These are phyloP conservation scores for Geopemphigus sp. DNA, from an alignment of 1,140 invertebrate genomes.

Conservation along the genomic window DNA sequence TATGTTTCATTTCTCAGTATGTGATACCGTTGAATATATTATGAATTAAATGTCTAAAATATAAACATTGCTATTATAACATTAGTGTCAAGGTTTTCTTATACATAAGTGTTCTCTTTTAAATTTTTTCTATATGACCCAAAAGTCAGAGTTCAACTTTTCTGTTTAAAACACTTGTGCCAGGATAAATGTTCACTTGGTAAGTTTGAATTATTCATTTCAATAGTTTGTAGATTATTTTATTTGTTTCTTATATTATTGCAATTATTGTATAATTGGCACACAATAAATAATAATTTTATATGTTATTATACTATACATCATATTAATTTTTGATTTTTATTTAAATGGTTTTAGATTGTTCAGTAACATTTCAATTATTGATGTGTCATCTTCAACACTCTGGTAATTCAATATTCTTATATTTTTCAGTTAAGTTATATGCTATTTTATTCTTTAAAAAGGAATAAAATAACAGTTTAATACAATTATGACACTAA, in stretches of 20 bases:
- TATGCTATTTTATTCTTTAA: not conserved
- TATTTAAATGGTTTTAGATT: constrained; percentile 1
- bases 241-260: not conserved
- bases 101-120: not conserved
- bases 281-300: not conserved
- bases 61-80: not conserved
- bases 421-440: not conserved
- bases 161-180: not conserved
- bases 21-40: not conserved
- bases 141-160: too few relatives aligned
- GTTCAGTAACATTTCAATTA: constrained; percentile 30
- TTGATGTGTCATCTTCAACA: constrained; percentile 46
- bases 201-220: not conserved
- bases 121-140: too few relatives aligned
- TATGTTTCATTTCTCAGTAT: too few relatives aligned
- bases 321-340: not conserved
- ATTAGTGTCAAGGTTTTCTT: constrained; percentile 46
- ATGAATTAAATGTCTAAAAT: not conserved
- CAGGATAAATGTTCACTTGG: not conserved
- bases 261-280: not conserved
- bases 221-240: not conserved
- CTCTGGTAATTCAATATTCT: constrained; percentile 28
- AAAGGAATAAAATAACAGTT: too few relatives aligned
- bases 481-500: not conserved
- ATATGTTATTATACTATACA: not conserved